Percentiles rank a stretch among this genome's conserved stretches.
These are phyloP conservation scores for Heliconius sara DNA, from an alignment of 2,888 invertebrate genomes.

Conservation along the genomic window DNA sequence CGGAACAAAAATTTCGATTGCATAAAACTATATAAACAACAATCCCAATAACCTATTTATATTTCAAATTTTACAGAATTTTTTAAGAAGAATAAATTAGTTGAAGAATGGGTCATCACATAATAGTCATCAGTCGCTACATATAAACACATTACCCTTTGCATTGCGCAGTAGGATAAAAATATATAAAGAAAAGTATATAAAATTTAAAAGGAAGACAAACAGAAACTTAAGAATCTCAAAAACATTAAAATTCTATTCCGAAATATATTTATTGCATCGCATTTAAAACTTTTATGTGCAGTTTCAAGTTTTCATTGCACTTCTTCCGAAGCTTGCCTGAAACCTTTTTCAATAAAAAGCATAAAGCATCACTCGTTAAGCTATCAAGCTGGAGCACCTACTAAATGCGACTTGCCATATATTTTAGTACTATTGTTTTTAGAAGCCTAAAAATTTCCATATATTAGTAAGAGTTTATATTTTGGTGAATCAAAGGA, in stretches of 20 bases:
- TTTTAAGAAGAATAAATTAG: no score
- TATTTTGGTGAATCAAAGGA: no score
- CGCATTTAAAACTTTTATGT: constrained; percentile 24
- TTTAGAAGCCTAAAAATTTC: not conserved
- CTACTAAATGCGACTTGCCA: not conserved
- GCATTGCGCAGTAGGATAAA: not conserved
- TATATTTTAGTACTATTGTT: not conserved
- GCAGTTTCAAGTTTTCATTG: constrained; percentile 24
- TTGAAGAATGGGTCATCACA: no score
- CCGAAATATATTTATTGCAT: constrained; percentile 11
- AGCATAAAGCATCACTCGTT: constrained; percentile 1
- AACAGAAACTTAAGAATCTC: not conserved
- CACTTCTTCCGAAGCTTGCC: constrained; percentile 19
- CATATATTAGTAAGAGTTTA: not conserved
- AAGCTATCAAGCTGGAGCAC: constrained; percentile 1
- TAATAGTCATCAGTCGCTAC: not conserved
- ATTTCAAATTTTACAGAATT: no score
- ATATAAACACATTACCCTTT: not conserved
- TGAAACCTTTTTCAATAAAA: constrained; percentile 24
- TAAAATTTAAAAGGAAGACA: not conserved
- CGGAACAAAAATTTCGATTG: no score
- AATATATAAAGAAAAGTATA: not conserved
- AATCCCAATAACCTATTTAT: no score
- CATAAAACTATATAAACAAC: no score
- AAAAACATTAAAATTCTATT: constrained; percentile 7